A percentile compares a stretch with the other conserved stretches of the same genome.
Evolutionary conservation across 2,113 vertebrate genomes (phyloP).

Genomic region (Nematolebias whitei): DNA sequence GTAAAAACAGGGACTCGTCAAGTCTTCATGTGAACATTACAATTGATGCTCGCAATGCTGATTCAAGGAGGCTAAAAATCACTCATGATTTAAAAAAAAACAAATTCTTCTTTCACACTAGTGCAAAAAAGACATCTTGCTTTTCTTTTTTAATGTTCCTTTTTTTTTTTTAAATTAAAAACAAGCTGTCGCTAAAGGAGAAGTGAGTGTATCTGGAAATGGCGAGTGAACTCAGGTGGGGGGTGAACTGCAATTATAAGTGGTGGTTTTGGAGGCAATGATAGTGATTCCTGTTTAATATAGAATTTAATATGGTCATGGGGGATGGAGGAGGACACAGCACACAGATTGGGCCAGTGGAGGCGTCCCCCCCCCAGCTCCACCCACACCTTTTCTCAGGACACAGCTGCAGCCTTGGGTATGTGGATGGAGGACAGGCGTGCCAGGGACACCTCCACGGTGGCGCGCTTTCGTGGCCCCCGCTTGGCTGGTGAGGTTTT

Average conservation of each 20-base stretch:
- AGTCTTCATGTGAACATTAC: constrained; percentile 59
- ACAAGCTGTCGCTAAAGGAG: constrained; percentile 88
- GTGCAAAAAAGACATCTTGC: constrained; percentile 99
- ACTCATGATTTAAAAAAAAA: constrained; percentile 83
- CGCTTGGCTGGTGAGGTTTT: constrained; percentile 91
- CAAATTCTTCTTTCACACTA: constrained; percentile 98
- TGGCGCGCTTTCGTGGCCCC: constrained; percentile 91
- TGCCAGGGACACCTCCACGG: constrained; percentile 90
- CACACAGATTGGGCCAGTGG: constrained; percentile 1
- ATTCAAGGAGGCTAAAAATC: constrained; percentile 81
- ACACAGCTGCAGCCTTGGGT: constrained; percentile 84
- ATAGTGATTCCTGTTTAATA: constrained; percentile 53
- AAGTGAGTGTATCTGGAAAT: constrained; percentile 45
- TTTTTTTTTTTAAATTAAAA: constrained; percentile 60
- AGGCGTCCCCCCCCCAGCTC: neutral
- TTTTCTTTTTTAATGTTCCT: constrained; percentile 60
- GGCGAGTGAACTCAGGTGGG: constrained; percentile 34
- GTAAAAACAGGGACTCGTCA: constrained; percentile 22
- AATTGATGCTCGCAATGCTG: constrained; percentile 90
- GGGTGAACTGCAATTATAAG: constrained; percentile 39
- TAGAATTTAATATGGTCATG: neutral
- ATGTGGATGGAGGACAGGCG: constrained; percentile 89
- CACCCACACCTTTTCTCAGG: constrained; percentile 79
- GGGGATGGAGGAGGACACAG: constrained; percentile 20
- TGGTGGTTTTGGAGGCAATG: constrained; percentile 20